Percentiles rank a stretch among this genome's conserved stretches.
These are phyloP conservation scores for Pteropus alecto DNA, from an alignment of 2,113 vertebrate genomes.

Conservation along the genomic window DNA sequence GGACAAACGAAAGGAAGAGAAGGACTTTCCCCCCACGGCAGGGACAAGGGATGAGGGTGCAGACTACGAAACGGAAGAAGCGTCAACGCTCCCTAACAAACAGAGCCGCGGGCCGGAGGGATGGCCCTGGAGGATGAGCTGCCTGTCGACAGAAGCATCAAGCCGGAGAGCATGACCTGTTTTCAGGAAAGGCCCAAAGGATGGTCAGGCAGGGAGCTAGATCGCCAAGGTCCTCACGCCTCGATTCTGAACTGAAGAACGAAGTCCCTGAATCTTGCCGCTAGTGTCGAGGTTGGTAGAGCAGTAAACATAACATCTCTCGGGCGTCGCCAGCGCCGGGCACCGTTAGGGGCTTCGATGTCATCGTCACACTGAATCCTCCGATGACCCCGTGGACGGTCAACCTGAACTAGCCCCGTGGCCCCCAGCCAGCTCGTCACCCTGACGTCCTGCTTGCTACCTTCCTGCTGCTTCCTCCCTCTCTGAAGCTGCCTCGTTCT, in stretches of 20 bases:
- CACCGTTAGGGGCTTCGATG: rapidly evolving
- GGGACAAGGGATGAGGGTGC: neutral
- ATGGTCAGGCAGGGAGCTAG: neutral
- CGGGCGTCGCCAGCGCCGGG: neutral
- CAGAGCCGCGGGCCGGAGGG: neutral
- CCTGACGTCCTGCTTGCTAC: rapidly evolving
- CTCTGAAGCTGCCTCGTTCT: neutral
- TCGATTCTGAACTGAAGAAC: neutral
- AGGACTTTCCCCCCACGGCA: rapidly evolving
- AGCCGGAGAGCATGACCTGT: neutral
- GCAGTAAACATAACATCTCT: rapidly evolving
- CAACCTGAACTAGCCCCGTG: neutral
- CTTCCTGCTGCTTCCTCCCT: neutral
- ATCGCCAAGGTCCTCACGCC: too few species aligned
- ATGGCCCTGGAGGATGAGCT: neutral
- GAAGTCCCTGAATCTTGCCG: neutral
- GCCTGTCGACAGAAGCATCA: neutral
- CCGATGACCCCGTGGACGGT: neutral
- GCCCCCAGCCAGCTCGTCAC: too few species aligned
- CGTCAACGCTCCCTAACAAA: too few species aligned
- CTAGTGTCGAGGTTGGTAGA: rapidly evolving
- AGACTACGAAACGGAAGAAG: rapidly evolving
- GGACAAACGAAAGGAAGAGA: neutral
- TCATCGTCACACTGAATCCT: neutral
- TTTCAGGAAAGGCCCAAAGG: neutral